A percentile compares a stretch with the other conserved stretches of the same genome.
Evolutionary conservation across 92 coral and sea anemone species (phyloP).

Genomic region (Plumapathes pennacea): DNA sequence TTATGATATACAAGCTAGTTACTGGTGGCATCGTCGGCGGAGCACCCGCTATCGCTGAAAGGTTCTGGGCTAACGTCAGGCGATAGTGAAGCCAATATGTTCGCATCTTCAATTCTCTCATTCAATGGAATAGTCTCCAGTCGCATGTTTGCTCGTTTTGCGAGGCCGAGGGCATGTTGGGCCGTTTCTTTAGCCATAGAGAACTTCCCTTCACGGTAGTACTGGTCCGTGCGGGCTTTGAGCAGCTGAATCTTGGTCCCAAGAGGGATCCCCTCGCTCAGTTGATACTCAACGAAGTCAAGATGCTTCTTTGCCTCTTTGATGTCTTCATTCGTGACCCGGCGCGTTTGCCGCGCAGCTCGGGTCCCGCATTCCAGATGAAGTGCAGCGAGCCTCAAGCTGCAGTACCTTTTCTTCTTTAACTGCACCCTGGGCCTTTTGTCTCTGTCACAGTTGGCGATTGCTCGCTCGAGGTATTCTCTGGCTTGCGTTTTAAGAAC

Average conservation of each 20-base stretch:
- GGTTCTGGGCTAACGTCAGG: too few relatives aligned
- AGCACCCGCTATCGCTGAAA: too few relatives aligned
- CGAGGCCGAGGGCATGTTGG: conserved; percentile 5
- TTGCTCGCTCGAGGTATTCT: background rate
- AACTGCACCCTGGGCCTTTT: background rate
- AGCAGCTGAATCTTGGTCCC: conserved; percentile 16
- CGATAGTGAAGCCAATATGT: too few relatives aligned
- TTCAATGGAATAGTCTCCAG: background rate
- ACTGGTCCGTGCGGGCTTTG: conserved; percentile 25
- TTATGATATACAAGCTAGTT: too few relatives aligned
- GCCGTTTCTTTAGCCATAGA: conserved; percentile 8
- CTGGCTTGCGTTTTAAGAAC: background rate
- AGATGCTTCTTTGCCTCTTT: conserved; percentile 17
- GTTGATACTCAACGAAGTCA: conserved; percentile 1
- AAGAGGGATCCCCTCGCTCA: background rate
- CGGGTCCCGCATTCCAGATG: conserved; percentile 14
- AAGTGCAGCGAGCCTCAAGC: conserved; percentile 5
- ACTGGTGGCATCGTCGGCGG: too few relatives aligned
- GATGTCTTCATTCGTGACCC: conserved; percentile 1
- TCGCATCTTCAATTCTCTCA: background rate
- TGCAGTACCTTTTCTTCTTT: background rate
- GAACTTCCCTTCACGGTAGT: conserved; percentile 5
- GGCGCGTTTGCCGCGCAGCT: background rate
- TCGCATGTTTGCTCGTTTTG: background rate
- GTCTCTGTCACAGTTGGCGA: background rate